Evolutionary conservation across 2,113 vertebrate genomes (phyloP), one percentile per base, ranked within the genome.

Genomic region (Gasterosteus nipponicus): DNA sequence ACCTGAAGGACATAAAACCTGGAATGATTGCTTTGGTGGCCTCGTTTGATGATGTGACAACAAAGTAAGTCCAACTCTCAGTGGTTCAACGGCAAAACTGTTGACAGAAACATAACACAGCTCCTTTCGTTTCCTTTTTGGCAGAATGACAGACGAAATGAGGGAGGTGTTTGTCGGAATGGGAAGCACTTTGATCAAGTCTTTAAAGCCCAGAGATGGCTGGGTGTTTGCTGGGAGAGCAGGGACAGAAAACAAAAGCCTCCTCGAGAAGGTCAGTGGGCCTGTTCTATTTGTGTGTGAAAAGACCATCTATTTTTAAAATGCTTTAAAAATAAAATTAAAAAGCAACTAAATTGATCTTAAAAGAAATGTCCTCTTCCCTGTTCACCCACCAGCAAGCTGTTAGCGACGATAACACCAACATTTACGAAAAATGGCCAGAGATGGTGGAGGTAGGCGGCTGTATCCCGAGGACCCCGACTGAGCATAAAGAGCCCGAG

Each of bases 221-320:
- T 98, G 97, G 97, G 84, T 96, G 64, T 98, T 98, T 90, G n/a
- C 95, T 41, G 96, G 96, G 29, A 92, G 89, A 4, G 92, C 80
- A 53, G 92, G 93, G 58, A 10, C 92, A 9, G 86, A 62, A 38
- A 65, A n/a, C 49, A 94, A 90, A 78, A 96, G 93, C 68, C 90
- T 91, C 5, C 98, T 95, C 91, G 97, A 99, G 87, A 90, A 96
- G 95, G 96, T 98, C 6, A 80, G 87, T 75, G 44, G 68, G 56
- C 38, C 42, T 39, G 3, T 63, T 87, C 81, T 59, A 61, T 80
- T 74, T 75, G 64, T 85, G 80, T 76, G 77, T 75, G 35, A 70
- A 67, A 49, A 75, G 62, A 78, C 54, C 19, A 9, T 73, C 77
- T 81, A 78, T 76, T 84, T 81, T 66, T 39, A 73, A 83, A 53